Percentiles rank a stretch among this genome's conserved stretches.
These are phyloP conservation scores for Drosophila subobscura DNA, from an alignment of 1,140 invertebrate genomes.

Conservation along the genomic window DNA sequence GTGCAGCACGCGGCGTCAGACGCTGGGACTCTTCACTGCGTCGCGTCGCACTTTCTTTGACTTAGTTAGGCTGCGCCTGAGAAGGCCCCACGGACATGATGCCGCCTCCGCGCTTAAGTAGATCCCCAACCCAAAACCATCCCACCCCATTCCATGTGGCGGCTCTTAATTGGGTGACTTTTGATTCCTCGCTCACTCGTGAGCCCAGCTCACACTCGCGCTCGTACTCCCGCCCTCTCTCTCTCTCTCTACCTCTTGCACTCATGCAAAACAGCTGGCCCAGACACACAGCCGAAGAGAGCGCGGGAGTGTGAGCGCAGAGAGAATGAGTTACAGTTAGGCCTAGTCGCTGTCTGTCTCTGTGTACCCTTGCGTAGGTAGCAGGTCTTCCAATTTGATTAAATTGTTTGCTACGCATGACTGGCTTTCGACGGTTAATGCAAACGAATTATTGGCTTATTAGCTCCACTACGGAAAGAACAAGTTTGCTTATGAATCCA, in stretches of 20 bases:
- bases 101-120: not conserved
- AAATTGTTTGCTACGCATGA: no score
- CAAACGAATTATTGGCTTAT: no score
- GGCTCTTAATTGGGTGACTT: conserved; percentile 25
- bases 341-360: conserved; percentile 19
- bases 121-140: not conserved
- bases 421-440: no score
- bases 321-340: conserved; percentile 19
- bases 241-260: not conserved
- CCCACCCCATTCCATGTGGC: not conserved
- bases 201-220: not conserved
- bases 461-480: no score
- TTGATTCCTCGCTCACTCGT: not conserved
- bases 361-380: not conserved
- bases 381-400: no score
- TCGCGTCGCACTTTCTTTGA: conserved; percentile 67
- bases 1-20: conserved; percentile 64
- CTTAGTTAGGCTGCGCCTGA: conserved; percentile 55
- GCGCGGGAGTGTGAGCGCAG: no score
- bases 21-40: conserved; percentile 7
- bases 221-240: not conserved
- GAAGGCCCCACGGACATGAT: not conserved
- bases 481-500: no score
- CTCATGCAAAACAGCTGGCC: conserved; percentile 8
- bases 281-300: not conserved